Percentiles rank a stretch among this genome's conserved stretches.
Evolutionary conservation across 2,797 vertebrate species (phyloP).

Genomic region (Paguma larvata): DNA sequence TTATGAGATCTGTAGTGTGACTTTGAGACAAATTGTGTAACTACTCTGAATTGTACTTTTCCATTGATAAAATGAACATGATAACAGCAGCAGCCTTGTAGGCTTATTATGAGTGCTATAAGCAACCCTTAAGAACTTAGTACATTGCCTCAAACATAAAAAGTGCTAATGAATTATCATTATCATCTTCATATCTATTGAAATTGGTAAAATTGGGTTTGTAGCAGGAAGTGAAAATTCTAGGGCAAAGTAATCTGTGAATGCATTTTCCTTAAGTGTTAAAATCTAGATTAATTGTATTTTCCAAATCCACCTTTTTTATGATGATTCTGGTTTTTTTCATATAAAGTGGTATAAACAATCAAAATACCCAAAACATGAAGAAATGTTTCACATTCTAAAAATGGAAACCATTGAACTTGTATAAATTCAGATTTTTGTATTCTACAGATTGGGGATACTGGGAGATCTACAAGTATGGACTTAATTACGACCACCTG

Average conservation of each 20-base stretch:
- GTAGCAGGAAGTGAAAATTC: neutral
- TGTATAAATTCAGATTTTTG: neutral
- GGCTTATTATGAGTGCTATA: neutral
- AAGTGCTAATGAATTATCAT: neutral
- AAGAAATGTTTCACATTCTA: neutral
- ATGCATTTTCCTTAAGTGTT: neutral
- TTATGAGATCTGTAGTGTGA: neutral
- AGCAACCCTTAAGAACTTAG: neutral
- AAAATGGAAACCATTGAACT: constrained; percentile 4
- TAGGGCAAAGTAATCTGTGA: neutral
- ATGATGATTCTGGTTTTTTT: neutral
- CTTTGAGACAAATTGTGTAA: neutral
- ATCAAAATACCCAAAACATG: constrained; percentile 6
- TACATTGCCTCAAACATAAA: neutral
- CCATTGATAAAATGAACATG: neutral
- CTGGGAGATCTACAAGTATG: neutral
- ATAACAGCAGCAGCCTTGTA: neutral
- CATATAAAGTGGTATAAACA: neutral
- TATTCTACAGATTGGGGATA: neutral
- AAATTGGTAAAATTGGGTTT: neutral
- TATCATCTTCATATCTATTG: neutral
- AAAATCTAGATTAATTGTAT: constrained; percentile 16
- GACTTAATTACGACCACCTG: constrained; percentile 56
- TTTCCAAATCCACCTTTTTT: neutral
- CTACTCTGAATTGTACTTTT: neutral